phyloP scores from a whole-genome alignment of 2,113 vertebrate genomes.

The Meleagris gallopavo region DNA sequence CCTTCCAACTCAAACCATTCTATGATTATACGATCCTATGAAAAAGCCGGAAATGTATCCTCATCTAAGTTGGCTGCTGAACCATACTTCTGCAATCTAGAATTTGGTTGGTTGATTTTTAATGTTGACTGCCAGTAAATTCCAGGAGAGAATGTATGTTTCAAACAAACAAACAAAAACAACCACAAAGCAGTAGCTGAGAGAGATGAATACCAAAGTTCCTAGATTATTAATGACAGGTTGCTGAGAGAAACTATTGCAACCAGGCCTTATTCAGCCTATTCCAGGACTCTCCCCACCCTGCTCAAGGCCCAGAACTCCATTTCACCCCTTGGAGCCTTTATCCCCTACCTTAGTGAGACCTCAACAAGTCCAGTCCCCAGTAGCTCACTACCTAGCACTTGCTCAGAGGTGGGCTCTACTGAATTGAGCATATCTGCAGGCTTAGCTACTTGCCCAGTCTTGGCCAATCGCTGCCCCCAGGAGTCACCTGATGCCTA shows the following conservation, averaged over 20 bases:
- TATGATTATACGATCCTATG: background rate
- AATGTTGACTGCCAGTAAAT: background rate
- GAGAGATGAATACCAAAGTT: background rate
- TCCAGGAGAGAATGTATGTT: background rate
- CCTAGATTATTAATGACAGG: background rate
- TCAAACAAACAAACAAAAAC: background rate
- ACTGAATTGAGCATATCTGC: accelerated
- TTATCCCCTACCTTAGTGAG: background rate
- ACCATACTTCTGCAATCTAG: background rate
- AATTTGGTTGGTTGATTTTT: background rate
- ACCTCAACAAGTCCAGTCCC: accelerated
- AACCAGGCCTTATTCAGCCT: accelerated
- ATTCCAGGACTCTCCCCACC: accelerated
- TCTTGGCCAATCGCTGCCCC: accelerated
- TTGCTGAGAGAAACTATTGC: too few relatives aligned
- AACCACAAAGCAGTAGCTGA: background rate
- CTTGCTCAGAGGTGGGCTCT: accelerated
- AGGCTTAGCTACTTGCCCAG: background rate
- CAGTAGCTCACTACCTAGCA: background rate
- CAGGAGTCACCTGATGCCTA: accelerated
- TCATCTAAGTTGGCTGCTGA: background rate
- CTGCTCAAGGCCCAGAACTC: too few relatives aligned
- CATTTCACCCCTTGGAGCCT: accelerated
- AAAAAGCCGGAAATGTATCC: background rate
- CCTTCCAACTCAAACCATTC: too few relatives aligned